Conservation (phyloP, 2,797 vertebrate species). For the Pseudochaenichthys georgianus region DNA sequence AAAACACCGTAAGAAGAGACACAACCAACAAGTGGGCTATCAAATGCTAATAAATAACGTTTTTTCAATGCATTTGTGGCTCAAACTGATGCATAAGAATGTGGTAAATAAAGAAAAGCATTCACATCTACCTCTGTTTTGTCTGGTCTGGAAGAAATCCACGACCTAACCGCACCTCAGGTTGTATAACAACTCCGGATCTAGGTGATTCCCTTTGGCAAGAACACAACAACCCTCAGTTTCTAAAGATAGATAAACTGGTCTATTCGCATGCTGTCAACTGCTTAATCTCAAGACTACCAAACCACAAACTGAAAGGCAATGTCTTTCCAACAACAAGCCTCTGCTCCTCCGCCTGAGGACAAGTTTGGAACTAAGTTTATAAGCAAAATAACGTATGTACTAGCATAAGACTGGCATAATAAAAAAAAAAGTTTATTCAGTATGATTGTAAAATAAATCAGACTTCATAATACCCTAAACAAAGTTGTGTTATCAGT, state of each 20-base stretch:
- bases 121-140: constrained; percentile 26
- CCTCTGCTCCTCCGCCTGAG: constrained; percentile 48
- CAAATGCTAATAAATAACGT: not conserved
- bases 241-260: constrained; percentile 84
- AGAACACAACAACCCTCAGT: constrained; percentile 69
- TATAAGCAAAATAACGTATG: constrained; percentile 2
- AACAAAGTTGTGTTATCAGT: constrained; percentile 1
- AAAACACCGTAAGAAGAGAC: not conserved
- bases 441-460: not conserved
- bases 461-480: not conserved
- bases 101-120: constrained; percentile 11
- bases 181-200: constrained; percentile 78
- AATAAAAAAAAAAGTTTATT: constrained; percentile 5
- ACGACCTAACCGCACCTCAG: constrained; percentile 63
- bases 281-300: constrained; percentile 75
- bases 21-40: not conserved
- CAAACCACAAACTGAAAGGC: constrained; percentile 77
- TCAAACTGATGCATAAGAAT: constrained; percentile 8
- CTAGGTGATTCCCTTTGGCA: constrained; percentile 83
- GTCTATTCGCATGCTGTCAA: constrained; percentile 78
- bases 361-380: constrained; percentile 19
- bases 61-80: constrained; percentile 8
- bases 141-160: constrained; percentile 49
- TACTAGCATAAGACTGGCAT: no score
- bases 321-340: constrained; percentile 52